Evolutionary conservation across 1,140 invertebrate genomes (phyloP), one percentile per base, ranked within the genome.

Genomic region (Phenacoccus solenopsis): DNA sequence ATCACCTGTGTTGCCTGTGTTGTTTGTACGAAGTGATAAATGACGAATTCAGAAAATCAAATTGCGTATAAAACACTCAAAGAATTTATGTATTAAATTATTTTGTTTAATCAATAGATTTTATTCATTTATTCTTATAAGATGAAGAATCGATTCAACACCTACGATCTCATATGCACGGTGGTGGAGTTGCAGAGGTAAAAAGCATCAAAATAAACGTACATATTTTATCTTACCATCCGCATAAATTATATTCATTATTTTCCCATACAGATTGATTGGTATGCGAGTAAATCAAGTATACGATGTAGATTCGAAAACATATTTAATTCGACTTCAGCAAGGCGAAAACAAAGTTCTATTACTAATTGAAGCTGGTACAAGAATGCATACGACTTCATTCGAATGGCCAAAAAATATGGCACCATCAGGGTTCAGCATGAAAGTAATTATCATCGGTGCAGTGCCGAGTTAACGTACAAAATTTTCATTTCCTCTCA

Each of bases 331-430:
- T 72, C 87, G 91, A 74, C 82, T 99, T 22, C 88, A 91, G 78
- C 81, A 85, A 72, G 85, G 83, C 10, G 89, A 90, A 76, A 85
- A 93, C 75, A 98, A 99, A 81, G 83, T 82, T 72, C 83, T 97
- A 9, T 79, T 99, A 64, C 78, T 99, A 2, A 78, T 99, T 2
- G 98, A 99, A 83, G 98, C 96, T 7, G 97, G 95, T 0, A 90
- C 87, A 71, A 82, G 96, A 69, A 88, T 99, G 73, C 97, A 99
- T 78, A 89, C 87, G 68, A 99, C 98, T 20, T 88, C 84, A 24
- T 98, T 94, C 83, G 95, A 98, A 78, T 99, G 97, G 97, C 95
- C 96, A 0, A 99, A 99, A 83, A 96, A 96, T 86, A 84, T 87
- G 61, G 87, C 91, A 22, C 95, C 96, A 1, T 97, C 94, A 16